These are phyloP conservation scores for Anneissia japonica DNA, from an alignment of 35 echinoderm and acorn worm species.

Conservation along the genomic window DNA sequence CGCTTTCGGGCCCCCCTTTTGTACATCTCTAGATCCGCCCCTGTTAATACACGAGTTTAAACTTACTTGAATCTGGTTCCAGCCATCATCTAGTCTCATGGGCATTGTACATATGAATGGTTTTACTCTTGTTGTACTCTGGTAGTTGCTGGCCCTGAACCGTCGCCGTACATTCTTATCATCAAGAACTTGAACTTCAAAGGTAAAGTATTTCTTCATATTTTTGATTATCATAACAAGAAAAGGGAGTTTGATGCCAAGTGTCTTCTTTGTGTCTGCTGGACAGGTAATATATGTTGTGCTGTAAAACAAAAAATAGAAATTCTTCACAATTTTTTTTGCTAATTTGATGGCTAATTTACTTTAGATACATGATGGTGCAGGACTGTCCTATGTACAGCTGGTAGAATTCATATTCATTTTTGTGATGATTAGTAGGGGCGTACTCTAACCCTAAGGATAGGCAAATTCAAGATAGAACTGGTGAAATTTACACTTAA, in stretches of 20 bases:
- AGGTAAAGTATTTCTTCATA: slow-evolving; percentile 99
- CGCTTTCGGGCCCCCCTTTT: too few relatives aligned
- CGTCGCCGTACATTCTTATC: slow-evolving; percentile 95
- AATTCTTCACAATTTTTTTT: too few relatives aligned
- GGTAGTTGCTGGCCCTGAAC: slow-evolving; percentile 98
- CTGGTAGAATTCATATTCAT: too few relatives aligned
- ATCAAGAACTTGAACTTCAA: slow-evolving; percentile 97
- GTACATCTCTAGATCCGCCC: too few relatives aligned
- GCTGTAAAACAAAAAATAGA: slow-evolving; percentile 20
- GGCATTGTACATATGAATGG: slow-evolving; percentile 99
- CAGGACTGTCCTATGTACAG: too few relatives aligned
- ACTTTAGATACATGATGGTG: too few relatives aligned
- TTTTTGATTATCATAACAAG: slow-evolving; percentile 99
- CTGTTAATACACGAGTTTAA: background rate
- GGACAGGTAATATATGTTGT: slow-evolving; percentile 94
- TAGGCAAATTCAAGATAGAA: too few relatives aligned
- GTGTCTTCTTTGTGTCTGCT: slow-evolving; percentile 60
- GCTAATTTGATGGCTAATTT: too few relatives aligned
- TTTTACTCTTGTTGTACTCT: slow-evolving; percentile 97
- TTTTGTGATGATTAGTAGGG: too few relatives aligned
- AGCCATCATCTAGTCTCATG: slow-evolving; percentile 97
- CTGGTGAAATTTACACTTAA: too few relatives aligned
- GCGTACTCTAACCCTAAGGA: too few relatives aligned
- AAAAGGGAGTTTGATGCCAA: slow-evolving; percentile 94
- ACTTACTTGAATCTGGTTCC: slow-evolving; percentile 99